Conservation (phyloP, 2,888 invertebrate genomes). For the Synanthedon vespiformis region DNA sequence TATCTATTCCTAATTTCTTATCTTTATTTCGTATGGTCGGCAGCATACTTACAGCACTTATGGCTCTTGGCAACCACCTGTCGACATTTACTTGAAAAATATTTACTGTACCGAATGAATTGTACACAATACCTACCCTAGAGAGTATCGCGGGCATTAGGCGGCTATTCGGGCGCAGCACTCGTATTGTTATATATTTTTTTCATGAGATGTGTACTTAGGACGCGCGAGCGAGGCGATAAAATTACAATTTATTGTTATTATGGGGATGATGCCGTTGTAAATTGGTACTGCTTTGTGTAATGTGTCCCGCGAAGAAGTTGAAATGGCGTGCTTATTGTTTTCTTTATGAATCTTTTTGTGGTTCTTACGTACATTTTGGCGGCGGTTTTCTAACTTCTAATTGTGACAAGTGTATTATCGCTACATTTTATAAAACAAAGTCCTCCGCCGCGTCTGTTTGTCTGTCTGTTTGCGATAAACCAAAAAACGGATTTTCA, state of each 20-base stretch:
- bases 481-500: no score
- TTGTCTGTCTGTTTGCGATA: no score
- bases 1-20: no score
- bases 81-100: no score
- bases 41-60: no score
- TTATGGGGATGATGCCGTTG: slow-evolving; percentile 14
- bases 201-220: slow-evolving; percentile 32
- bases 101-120: neutral
- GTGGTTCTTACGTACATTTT: neutral
- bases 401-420: no score
- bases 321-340: slow-evolving; percentile 10
- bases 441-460: no score
- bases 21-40: no score
- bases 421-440: no score
- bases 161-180: slow-evolving; percentile 8
- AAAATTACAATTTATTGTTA: slow-evolving; percentile 36
- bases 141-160: slow-evolving; percentile 6
- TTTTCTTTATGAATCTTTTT: slow-evolving; percentile 10
- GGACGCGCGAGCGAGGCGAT: slow-evolving; percentile 16
- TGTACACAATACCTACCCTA: slow-evolving; percentile 1
- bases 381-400: no score
- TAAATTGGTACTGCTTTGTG: slow-evolving; percentile 12
- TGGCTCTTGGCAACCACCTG: no score
- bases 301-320: slow-evolving; percentile 4
- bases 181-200: slow-evolving; percentile 23